Evolutionary conservation across 2,113 vertebrate species (phyloP).

Genomic region (Macroglossus sobrinus): DNA sequence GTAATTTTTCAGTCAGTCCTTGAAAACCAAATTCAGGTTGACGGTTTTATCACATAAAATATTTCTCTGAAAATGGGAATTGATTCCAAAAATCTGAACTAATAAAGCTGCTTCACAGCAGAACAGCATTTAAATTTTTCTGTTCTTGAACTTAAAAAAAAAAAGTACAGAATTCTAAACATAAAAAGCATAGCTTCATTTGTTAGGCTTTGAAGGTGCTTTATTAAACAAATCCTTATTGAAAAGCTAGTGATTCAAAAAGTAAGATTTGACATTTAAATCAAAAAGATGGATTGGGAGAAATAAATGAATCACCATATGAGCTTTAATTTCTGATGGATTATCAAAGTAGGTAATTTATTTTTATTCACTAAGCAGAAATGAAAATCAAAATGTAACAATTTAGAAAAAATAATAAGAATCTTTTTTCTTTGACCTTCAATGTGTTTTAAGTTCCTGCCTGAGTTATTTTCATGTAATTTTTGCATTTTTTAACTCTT

Average conservation of each 20-base stretch:
- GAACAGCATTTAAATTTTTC: background rate
- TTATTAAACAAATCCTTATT: conserved; percentile 19
- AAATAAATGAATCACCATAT: conserved; percentile 43
- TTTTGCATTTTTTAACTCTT: conserved; percentile 35
- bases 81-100: conserved; percentile 3
- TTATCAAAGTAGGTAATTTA: conserved; percentile 41
- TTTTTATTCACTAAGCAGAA: conserved; percentile 46
- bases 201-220: background rate
- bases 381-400: conserved; percentile 40
- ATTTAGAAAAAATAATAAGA: conserved; percentile 5
- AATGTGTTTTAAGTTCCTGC: background rate
- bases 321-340: conserved; percentile 42
- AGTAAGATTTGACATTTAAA: conserved; percentile 51
- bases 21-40: conserved; percentile 35
- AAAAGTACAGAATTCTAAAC: conserved; percentile 2
- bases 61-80: conserved; percentile 50
- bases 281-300: conserved; percentile 15
- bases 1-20: conserved; percentile 47
- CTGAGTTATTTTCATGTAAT: background rate
- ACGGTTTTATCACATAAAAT: conserved; percentile 26
- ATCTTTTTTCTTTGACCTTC: conserved; percentile 23
- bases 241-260: conserved; percentile 35
- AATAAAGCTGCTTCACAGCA: background rate
- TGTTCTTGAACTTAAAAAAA: too few species aligned
- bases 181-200: conserved; percentile 8